phyloP scores from a whole-genome alignment of 2,888 invertebrate genomes.

The Chrysina gloriosa region DNA sequence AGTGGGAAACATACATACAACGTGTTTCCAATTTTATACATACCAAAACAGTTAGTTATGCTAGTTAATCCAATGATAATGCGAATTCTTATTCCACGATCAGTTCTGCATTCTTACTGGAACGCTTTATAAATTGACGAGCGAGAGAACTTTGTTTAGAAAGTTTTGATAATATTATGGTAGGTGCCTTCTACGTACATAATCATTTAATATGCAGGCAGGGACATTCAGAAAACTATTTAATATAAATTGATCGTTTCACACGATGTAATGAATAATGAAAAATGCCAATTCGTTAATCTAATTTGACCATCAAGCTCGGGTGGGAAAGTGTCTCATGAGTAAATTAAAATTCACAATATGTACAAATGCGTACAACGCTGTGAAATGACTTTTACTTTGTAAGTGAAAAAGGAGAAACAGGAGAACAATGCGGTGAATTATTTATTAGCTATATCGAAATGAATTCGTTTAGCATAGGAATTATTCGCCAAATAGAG shows the following conservation, averaged over 20 bases:
- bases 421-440: background rate
- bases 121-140: background rate
- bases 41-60: no score
- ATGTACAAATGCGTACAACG: background rate
- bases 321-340: background rate
- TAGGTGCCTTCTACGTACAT: no score
- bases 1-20: no score
- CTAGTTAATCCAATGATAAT: no score
- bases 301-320: background rate
- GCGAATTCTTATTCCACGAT: no score
- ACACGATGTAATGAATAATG: background rate
- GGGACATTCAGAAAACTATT: background rate
- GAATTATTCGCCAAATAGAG: no score
- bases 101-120: background rate
- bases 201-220: background rate
- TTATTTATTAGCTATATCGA: constrained; percentile 3
- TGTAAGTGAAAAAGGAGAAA: background rate
- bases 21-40: no score
- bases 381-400: constrained; percentile 7
- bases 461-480: background rate
- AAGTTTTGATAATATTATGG: background rate
- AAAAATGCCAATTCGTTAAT: background rate
- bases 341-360: background rate
- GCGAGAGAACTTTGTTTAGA: constrained; percentile 5
- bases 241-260: background rate